phyloP scores from a whole-genome alignment of 2,113 vertebrate species.

The Progne subis region DNA sequence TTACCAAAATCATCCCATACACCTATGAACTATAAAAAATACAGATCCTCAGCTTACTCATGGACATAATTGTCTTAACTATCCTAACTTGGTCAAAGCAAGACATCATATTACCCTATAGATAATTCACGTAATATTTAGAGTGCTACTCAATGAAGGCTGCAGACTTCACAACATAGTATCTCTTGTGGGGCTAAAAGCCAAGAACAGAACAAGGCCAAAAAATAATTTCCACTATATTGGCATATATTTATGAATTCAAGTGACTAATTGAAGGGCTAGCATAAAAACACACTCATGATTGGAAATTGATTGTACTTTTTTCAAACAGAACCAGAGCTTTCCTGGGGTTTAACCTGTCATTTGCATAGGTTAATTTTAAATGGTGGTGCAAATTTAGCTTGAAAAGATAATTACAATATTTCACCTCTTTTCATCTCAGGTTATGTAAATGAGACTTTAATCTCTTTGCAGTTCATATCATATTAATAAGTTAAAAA shows the following conservation, averaged over 20 bases:
- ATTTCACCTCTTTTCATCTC: constrained; percentile 85
- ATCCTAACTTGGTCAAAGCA: background rate
- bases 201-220: background rate
- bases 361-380: constrained; percentile 96
- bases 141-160: background rate
- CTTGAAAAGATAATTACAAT: constrained; percentile 97
- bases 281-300: constrained; percentile 54
- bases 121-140: background rate
- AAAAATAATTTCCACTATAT: background rate
- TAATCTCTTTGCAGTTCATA: constrained; percentile 80
- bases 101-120: background rate
- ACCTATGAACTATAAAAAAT: background rate
- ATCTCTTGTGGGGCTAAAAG: background rate
- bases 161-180: background rate
- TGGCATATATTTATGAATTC: constrained; percentile 14
- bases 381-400: constrained; percentile 91
- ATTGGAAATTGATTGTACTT: constrained; percentile 67
- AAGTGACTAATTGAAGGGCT: constrained; percentile 45
- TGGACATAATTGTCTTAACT: background rate
- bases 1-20: background rate
- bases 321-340: constrained; percentile 36
- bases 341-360: constrained; percentile 79
- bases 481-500: constrained; percentile 75
- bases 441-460: constrained; percentile 91
- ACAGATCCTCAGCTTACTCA: background rate